A percentile compares a stretch with the other conserved stretches of the same genome.
These are phyloP conservation scores for Heliconius ismenius DNA, from an alignment of 2,888 invertebrate species.

Conservation along the genomic window DNA sequence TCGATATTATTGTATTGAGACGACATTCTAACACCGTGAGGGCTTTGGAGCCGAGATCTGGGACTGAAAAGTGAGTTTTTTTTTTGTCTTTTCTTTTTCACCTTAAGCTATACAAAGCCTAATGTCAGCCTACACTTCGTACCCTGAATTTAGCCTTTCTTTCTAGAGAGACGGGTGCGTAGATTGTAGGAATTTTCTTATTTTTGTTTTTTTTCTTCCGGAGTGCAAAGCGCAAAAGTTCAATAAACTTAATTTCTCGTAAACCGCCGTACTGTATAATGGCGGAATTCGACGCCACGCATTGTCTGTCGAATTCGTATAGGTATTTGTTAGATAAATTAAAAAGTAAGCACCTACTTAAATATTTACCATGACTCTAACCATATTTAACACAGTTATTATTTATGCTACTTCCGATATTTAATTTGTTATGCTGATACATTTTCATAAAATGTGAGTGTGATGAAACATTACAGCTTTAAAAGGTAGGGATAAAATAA, in stretches of 20 bases:
- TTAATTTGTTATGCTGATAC: conserved; percentile 1
- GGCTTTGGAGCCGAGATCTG: conserved; percentile 93
- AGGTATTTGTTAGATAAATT: too few relatives aligned
- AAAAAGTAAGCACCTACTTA: not conserved
- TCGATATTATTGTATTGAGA: conserved; percentile 87
- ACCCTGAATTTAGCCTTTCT: too few relatives aligned
- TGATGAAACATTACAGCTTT: not conserved
- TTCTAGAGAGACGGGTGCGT: too few relatives aligned
- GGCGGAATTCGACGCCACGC: not conserved
- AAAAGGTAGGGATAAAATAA: not conserved
- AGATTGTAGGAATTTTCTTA: too few relatives aligned
- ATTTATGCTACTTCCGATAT: not conserved
- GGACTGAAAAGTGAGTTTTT: conserved; percentile 88
- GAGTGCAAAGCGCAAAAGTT: too few relatives aligned
- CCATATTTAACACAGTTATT: not conserved
- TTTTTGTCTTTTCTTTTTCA: not conserved
- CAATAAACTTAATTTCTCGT: too few relatives aligned
- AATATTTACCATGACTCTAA: not conserved
- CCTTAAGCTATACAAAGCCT: not conserved
- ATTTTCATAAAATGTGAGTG: not conserved
- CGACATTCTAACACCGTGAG: conserved; percentile 93
- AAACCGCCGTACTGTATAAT: too few relatives aligned
- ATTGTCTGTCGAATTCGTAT: not conserved
- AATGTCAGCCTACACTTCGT: not conserved
- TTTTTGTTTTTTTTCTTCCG: too few relatives aligned